Evolutionary conservation across 2,113 vertebrate genomes (phyloP).

Genomic region (Halichoeres trimaculatus): DNA sequence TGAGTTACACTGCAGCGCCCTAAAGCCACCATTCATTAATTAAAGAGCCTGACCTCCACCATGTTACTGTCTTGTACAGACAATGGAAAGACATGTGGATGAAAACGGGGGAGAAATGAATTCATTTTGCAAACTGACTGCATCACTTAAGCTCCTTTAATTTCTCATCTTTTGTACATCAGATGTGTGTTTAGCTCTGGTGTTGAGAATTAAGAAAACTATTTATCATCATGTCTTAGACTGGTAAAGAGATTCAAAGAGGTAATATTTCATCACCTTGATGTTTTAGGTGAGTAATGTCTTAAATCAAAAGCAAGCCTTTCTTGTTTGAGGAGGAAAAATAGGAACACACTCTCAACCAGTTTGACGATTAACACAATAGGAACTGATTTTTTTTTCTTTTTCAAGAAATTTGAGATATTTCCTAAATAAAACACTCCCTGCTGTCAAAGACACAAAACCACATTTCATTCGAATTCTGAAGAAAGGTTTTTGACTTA

Average conservation of each 20-base stretch:
- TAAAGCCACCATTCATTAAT: constrained; percentile 58
- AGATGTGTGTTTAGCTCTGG: not conserved
- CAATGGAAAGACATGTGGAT: constrained; percentile 37
- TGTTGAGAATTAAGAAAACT: not conserved
- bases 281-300: not conserved
- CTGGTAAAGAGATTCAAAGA: not conserved
- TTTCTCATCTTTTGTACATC: constrained; percentile 23
- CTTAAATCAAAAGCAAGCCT: not conserved
- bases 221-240: not conserved
- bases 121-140: constrained; percentile 44
- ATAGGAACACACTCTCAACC: not conserved
- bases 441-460: no score
- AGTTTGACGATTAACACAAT: no score
- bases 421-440: no score
- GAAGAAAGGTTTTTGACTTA: not conserved
- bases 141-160: constrained; percentile 37
- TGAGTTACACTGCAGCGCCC: constrained; percentile 54
- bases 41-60: constrained; percentile 54
- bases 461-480: no score
- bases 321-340: not conserved
- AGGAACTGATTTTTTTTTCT: no score
- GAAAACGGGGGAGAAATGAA: constrained; percentile 35
- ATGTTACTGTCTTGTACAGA: constrained; percentile 50
- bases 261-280: not conserved
- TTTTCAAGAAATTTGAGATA: no score